Base-by-base conservation (phyloP, 1,140 invertebrate genomes). In the Tetramorium simillimum region DNA sequence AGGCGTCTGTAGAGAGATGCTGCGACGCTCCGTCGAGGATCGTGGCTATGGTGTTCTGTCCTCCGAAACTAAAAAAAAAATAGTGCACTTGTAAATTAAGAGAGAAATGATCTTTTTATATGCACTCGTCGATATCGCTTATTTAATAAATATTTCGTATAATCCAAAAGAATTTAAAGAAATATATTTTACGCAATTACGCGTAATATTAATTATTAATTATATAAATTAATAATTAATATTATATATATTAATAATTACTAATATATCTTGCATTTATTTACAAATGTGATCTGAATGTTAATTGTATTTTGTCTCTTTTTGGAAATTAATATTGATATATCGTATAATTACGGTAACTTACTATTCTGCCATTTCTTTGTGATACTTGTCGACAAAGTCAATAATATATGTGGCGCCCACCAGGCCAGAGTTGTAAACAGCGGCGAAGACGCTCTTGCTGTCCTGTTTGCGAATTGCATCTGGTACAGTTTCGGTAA, bases 381-480 rank as follows among this genome's bases (percentile, higher is more conserved):
- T 90, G n/a, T 97, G 94, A 72, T 96, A 94, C 16, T 95, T 92
- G 73, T 96, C 95, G 16, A 97, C 94, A 92, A 97, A 98, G 67
- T 96, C 95, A 56, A 96, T 95, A 12, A 97, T 96, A 60, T 97
- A 93, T 88, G 96, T 96, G 90, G 96, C 97, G 5, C 97, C 97
- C 65, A 96, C 91, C 21, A 96, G 92, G 63, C 96, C 96, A 28
- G 94, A 92, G 10, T 96, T 96, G 21, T 40, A 95, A 90, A 97
- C 95, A 0, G 96, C 90, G 9, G 94, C 91, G 87, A 98, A 97
- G 1, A 97, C 96, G 21, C 92, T 93, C n/a, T 92, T 94, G 3
- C 96, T 95, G 94, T 98, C 97, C 94, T 98, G 97, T 24, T 96
- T 96, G 7, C 97, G 96, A 76, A 98, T 97, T 86, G 96, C 96